Conservation (phyloP, 2,888 invertebrate genomes). For the Agrochola lychnidis region DNA sequence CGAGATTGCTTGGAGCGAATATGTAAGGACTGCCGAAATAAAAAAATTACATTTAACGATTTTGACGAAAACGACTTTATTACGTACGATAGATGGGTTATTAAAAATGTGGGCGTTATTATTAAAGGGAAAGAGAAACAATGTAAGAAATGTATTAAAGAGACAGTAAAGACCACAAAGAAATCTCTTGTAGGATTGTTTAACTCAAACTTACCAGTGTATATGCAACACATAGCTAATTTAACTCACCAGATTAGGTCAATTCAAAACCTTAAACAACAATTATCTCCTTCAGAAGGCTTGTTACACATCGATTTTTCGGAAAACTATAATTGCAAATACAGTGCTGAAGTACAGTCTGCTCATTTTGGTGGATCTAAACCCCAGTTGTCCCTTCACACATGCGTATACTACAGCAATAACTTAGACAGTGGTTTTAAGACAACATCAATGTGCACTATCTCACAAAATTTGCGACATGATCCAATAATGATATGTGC, state of each 20-base stretch:
- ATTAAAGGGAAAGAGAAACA: conserved; percentile 41
- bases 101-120: conserved; percentile 36
- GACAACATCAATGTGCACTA: conserved; percentile 37
- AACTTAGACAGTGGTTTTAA: no score
- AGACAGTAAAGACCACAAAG: conserved; percentile 48
- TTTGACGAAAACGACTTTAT: conserved; percentile 26
- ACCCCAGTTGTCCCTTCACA: conserved; percentile 54
- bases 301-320: conserved; percentile 56
- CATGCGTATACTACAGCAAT: conserved; percentile 52
- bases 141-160: conserved; percentile 52
- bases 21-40: conserved; percentile 32
- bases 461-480: conserved; percentile 56
- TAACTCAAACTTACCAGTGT: conserved; percentile 33
- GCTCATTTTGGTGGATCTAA: conserved; percentile 58
- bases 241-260: conserved; percentile 43
- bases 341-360: conserved; percentile 52
- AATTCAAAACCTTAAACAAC: conserved; percentile 49
- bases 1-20: conserved; percentile 40
- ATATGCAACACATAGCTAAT: conserved; percentile 51
- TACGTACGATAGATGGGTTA: conserved; percentile 46
- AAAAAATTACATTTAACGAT: conserved; percentile 18
- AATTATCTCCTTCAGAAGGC: conserved; percentile 33
- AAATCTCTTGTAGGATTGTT: conserved; percentile 30
- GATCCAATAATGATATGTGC: conserved; percentile 59
- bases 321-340: conserved; percentile 59